A percentile compares a stretch with the other conserved stretches of the same genome.
These are phyloP conservation scores for Drosophila ercepeae DNA, from an alignment of 1,140 invertebrate species.

Conservation along the genomic window DNA sequence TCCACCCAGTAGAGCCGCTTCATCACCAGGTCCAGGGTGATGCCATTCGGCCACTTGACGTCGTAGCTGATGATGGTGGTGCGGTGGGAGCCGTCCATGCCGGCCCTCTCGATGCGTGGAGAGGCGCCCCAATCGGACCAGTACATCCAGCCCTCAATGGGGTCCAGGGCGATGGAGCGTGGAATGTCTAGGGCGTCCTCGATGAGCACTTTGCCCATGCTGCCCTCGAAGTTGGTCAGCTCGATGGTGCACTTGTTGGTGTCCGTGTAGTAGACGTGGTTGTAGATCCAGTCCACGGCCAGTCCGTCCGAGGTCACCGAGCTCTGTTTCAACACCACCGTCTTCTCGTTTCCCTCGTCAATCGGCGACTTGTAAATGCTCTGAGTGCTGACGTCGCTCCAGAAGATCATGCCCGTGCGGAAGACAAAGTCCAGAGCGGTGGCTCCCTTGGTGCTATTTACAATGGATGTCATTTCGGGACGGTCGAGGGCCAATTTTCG, in stretches of 20 bases:
- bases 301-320: constrained; percentile 95
- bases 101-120: constrained; percentile 96
- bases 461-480: constrained; percentile 94
- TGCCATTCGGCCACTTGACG: constrained; percentile 97
- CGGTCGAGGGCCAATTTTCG: constrained; percentile 95
- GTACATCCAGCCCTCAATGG: constrained; percentile 97
- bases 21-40: constrained; percentile 94
- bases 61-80: constrained; percentile 94
- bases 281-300: constrained; percentile 98
- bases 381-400: constrained; percentile 95
- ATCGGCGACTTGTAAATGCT: constrained; percentile 97
- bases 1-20: constrained; percentile 97
- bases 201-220: constrained; percentile 94
- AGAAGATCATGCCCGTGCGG: constrained; percentile 95
- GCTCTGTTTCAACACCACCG: constrained; percentile 92
- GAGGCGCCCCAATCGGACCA: constrained; percentile 98
- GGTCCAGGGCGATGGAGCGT: constrained; percentile 97
- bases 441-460: constrained; percentile 93
- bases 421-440: constrained; percentile 96
- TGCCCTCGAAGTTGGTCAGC: constrained; percentile 94
- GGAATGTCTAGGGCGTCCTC: constrained; percentile 94
- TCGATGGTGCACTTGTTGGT: constrained; percentile 95
- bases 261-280: constrained; percentile 98
- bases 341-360: constrained; percentile 93
- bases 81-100: constrained; percentile 97